Evolutionary conservation across 2,113 vertebrate species (phyloP), one percentile per base, ranked within the genome.

Genomic region (Hiodon tergisus): DNA sequence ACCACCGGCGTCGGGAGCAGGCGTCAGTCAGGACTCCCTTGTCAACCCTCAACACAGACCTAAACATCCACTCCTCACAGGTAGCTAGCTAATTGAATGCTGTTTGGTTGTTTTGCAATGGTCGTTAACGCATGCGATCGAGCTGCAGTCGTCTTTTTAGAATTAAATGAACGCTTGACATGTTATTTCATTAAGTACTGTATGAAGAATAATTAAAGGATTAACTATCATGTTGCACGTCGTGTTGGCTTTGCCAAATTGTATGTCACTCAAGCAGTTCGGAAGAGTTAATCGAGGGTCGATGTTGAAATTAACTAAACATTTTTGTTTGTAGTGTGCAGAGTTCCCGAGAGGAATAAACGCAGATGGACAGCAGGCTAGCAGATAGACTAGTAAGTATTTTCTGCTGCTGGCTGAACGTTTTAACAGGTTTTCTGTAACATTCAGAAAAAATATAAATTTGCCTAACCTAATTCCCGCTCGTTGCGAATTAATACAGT

Each of bases 31-130:
- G 92, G 71, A 93, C 83, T 54, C 91, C 92, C 5, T 89, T 91
- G 74, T 91, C 89, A 80, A 88, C 92, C 8, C 83, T 94, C 0
- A 94, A 93, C 82, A 90, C 93, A 78, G 93, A 95, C 83, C 89
- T 94, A 88, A 91, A 90, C 82, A 91, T 91, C 73, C 83, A 93
- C 74, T 91, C 91, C 6, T 77, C 93, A 84, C 93, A 94, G 94
- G 94, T 96, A 86, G 54, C 47, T 76, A 51, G n/a, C 7, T 47
- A 13, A 3, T 52, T 46, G 0, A 2, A 8, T 4, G 13, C 11
- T 14, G 53, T n/a, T n/a, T n/a, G n/a, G n/a, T n/a, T n/a, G n/a
- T n/a, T 8, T 54, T 2, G 5, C 58, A 14, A 51, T 54, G n/a
- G 51, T 54, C 52, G 53, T 53, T 53, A 69, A n/a, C n/a, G 31